Base-by-base conservation (phyloP, 2,797 vertebrate genomes). In the Acipenser transmontanus region DNA sequence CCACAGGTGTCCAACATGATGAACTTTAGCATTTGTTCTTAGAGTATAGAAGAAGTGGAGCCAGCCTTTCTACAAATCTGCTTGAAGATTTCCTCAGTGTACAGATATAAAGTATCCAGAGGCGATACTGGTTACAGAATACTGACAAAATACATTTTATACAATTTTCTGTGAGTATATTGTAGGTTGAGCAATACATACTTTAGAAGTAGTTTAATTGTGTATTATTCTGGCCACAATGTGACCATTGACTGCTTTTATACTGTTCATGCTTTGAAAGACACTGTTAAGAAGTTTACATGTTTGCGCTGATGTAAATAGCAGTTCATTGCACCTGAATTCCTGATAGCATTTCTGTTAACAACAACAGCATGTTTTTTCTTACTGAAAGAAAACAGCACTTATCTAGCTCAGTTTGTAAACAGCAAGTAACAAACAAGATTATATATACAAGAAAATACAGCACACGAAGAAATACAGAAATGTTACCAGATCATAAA, bases 1-100 rank as follows among this genome's bases (percentile, higher is more conserved):
- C 69, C 65, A 7, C 73, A 93, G 94, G 81, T 76, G 74, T 76
- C 64, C 81, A 68, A 50, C 94, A 89, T 0, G 96, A 98, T 85
- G 97, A 99, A 85, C 95, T 98, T 83, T 99, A 98, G 85, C 73
- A 59, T 63, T 72, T 72, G 72, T 71, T 76, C 13, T 48, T 12
- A 4, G 62, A 68, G 50, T 4, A 71, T 72, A 65, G 77, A 72
- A 77, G 66, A 76, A 71, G 68, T 74, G 69, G 72, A 67, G 54
- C 62, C 67, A 70, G 71, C 72, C 77, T 76, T 77, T 80, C 78
- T 77, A 79, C 73, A 75, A 80, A n/a, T n/a, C n/a, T 76, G 78
- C 82, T 78, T 60, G 70, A 82, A 77, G 71, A 77, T 73, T 69
- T 74, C 78, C 57, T 57, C 66, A 66, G 50, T 64, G 69, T 50